These are phyloP conservation scores for Odiellus spinosus DNA, from an alignment of 2,888 invertebrate species.

Conservation along the genomic window DNA sequence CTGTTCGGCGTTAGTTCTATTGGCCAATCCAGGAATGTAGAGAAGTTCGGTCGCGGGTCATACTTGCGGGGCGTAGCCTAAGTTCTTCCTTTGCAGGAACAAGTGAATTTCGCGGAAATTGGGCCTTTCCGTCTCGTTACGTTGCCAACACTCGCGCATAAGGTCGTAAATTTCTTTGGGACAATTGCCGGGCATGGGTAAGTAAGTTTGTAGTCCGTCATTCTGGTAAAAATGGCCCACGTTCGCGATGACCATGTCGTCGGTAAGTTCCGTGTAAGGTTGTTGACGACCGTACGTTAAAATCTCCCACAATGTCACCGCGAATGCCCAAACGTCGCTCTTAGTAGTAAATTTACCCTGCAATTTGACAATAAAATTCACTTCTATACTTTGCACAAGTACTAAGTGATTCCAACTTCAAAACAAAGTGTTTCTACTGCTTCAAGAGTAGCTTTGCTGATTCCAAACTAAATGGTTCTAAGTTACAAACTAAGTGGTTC, in stretches of 20 bases:
- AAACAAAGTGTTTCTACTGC: neutral
- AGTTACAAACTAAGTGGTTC: no score
- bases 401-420: no score
- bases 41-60: slow-evolving; percentile 4
- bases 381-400: no score
- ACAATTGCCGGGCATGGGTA: slow-evolving; percentile 57
- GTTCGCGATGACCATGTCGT: slow-evolving; percentile 65
- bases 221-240: slow-evolving; percentile 58
- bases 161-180: slow-evolving; percentile 76
- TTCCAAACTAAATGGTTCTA: neutral
- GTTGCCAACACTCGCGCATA: slow-evolving; percentile 81
- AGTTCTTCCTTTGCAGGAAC: slow-evolving; percentile 59
- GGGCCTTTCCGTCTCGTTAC: slow-evolving; percentile 60
- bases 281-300: slow-evolving; percentile 56
- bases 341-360: slow-evolving; percentile 72
- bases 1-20: no score
- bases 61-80: slow-evolving; percentile 33
- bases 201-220: slow-evolving; percentile 41
- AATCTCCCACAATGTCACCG: slow-evolving; percentile 72
- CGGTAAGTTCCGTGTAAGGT: slow-evolving; percentile 57
- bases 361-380: slow-evolving; percentile 18
- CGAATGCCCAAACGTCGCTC: slow-evolving; percentile 82
- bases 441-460: neutral
- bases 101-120: slow-evolving; percentile 74
- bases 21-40: no score